A percentile compares a stretch with the other conserved stretches of the same genome.
Evolutionary conservation across 2,113 vertebrate genomes (phyloP).

Genomic region (Passer montanus): DNA sequence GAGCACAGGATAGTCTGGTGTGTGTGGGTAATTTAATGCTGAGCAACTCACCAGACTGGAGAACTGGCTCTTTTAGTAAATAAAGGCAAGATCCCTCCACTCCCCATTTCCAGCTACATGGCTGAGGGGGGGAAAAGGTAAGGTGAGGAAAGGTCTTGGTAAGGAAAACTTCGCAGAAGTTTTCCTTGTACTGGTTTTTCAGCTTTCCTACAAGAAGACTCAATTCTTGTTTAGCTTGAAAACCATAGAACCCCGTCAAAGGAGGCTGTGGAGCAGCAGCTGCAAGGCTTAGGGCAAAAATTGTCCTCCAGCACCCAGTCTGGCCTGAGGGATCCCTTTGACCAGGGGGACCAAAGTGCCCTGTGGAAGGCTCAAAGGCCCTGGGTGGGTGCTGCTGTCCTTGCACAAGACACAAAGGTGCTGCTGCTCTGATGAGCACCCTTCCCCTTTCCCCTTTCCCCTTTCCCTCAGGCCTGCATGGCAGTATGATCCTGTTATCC

Average conservation of each 20-base stretch:
- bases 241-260: rapidly evolving
- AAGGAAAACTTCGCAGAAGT: neutral
- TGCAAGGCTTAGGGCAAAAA: neutral
- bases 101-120: neutral
- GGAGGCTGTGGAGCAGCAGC: neutral
- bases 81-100: too few relatives aligned
- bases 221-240: neutral
- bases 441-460: too few relatives aligned
- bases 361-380: neutral
- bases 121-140: neutral
- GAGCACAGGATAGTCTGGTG: neutral
- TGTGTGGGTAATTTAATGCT: rapidly evolving
- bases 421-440: neutral
- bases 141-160: too few relatives aligned
- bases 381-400: neutral
- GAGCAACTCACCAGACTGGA: neutral
- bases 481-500: neutral
- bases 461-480: too few relatives aligned
- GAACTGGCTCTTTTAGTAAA: neutral
- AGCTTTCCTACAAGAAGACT: neutral
- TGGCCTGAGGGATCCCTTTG: rapidly evolving
- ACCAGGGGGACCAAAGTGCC: rapidly evolving
- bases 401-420: neutral
- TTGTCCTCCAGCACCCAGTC: neutral
- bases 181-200: neutral